These are phyloP conservation scores for Adrianichthys oophorus DNA, from an alignment of 2,797 vertebrate species.

Conservation along the genomic window DNA sequence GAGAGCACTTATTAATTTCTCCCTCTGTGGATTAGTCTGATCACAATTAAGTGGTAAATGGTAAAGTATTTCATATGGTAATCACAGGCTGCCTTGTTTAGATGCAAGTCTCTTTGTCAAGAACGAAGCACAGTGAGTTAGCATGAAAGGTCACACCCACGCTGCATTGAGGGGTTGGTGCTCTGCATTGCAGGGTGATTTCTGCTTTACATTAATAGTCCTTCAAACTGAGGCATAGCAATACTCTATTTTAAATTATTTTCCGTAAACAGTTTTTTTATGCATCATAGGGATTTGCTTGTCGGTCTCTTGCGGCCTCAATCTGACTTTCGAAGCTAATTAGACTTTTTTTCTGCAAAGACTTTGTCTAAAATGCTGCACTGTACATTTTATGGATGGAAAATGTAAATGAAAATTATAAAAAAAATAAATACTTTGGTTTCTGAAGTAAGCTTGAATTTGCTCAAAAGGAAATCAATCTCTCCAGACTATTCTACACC, in stretches of 20 bases:
- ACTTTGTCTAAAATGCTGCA: neutral
- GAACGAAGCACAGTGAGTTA: slow-evolving; percentile 59
- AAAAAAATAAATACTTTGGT: slow-evolving; percentile 1
- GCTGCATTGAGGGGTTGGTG: slow-evolving; percentile 42
- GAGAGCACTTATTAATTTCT: slow-evolving; percentile 62
- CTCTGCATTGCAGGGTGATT: slow-evolving; percentile 52
- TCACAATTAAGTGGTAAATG: slow-evolving; percentile 72
- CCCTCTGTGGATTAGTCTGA: slow-evolving; percentile 51
- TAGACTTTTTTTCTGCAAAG: neutral
- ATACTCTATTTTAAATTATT: slow-evolving; percentile 39
- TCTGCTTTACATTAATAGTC: slow-evolving; percentile 62
- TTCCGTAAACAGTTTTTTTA: slow-evolving; percentile 32
- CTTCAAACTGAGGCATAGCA: slow-evolving; percentile 49
- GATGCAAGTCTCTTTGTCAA: slow-evolving; percentile 30
- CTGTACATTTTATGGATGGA: neutral
- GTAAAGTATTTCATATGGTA: slow-evolving; percentile 61
- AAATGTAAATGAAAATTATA: neutral
- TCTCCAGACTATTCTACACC: slow-evolving; percentile 10
- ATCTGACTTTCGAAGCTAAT: slow-evolving; percentile 24
- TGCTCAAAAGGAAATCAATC: slow-evolving; percentile 28
- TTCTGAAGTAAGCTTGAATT: slow-evolving; percentile 16
- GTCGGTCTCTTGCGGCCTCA: slow-evolving; percentile 10
- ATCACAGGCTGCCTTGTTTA: slow-evolving; percentile 55
- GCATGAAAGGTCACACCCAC: slow-evolving; percentile 62
- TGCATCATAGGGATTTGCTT: slow-evolving; percentile 15